Evolutionary conservation across 2,113 vertebrate genomes (phyloP).

Genomic region (Eublepharis macularius): DNA sequence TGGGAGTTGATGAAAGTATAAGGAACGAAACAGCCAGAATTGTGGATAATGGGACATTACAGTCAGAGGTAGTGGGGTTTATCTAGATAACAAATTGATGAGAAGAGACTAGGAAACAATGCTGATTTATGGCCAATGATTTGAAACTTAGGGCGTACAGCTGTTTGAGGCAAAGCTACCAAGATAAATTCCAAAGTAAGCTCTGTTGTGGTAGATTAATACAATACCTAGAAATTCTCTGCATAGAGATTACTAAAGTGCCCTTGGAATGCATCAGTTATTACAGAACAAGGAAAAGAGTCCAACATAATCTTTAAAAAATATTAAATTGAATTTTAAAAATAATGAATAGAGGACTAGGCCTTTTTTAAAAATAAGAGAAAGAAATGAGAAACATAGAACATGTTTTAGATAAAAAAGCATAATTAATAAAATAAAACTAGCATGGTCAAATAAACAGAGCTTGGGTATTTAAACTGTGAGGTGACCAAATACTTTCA

Average conservation of each 20-base stretch:
- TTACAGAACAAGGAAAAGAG: slow-evolving; percentile 50
- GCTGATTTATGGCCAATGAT: slow-evolving; percentile 71
- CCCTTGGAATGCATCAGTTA: slow-evolving; percentile 60
- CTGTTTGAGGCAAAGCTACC: slow-evolving; percentile 72
- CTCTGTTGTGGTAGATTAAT: slow-evolving; percentile 70
- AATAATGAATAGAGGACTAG: slow-evolving; percentile 46
- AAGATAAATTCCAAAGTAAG: slow-evolving; percentile 73
- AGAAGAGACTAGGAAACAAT: slow-evolving; percentile 69
- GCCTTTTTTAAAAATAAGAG: slow-evolving; percentile 38
- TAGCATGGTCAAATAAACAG: neutral
- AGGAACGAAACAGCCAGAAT: slow-evolving; percentile 64
- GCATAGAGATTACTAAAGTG: slow-evolving; percentile 64
- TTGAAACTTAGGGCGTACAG: slow-evolving; percentile 69
- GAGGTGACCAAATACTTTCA: neutral
- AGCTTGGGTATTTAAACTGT: neutral
- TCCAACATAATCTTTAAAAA: slow-evolving; percentile 38
- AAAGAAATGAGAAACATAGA: slow-evolving; percentile 28
- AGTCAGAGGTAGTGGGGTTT: slow-evolving; percentile 63
- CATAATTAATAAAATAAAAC: slow-evolving; percentile 43
- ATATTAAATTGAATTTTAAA: neutral
- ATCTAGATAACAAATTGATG: slow-evolving; percentile 73
- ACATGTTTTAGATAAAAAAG: slow-evolving; percentile 38
- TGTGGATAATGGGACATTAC: slow-evolving; percentile 68
- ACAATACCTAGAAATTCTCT: slow-evolving; percentile 66
- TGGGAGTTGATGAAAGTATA: slow-evolving; percentile 64